These are phyloP conservation scores for Amazona finschi DNA, from an alignment of 2,797 vertebrate genomes.

Conservation along the genomic window DNA sequence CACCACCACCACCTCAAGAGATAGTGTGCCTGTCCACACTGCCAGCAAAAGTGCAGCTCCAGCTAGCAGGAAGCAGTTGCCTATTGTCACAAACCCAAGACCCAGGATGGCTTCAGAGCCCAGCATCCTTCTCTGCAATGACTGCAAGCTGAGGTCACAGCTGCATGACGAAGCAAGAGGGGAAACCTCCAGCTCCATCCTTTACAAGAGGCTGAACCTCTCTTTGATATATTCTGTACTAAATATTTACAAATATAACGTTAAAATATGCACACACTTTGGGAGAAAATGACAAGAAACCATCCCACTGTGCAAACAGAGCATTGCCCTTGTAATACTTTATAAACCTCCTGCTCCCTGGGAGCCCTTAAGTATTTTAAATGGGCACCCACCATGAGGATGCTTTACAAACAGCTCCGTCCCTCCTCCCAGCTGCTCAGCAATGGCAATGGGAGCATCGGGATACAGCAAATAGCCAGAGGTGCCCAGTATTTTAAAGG, in stretches of 20 bases:
- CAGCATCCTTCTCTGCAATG: background rate
- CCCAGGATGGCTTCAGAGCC: background rate
- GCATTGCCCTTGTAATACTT: background rate
- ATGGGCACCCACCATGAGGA: rapidly evolving
- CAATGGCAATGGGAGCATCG: rapidly evolving
- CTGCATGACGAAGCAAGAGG: background rate
- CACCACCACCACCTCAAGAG: background rate
- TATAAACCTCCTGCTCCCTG: background rate
- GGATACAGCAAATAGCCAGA: background rate
- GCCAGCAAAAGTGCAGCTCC: background rate
- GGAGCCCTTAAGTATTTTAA: background rate
- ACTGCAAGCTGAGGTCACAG: background rate
- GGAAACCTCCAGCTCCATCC: background rate
- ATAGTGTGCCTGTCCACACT: background rate
- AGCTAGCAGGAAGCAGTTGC: background rate
- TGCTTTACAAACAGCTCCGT: background rate
- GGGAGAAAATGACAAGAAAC: background rate
- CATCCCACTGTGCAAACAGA: rapidly evolving
- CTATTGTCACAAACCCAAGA: background rate
- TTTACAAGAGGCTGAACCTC: background rate
- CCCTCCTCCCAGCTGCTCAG: background rate
- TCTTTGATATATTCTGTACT: background rate
- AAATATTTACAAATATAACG: background rate
- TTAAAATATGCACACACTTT: background rate
- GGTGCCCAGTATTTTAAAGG: background rate